These are phyloP conservation scores for Formica selysi DNA, from an alignment of 1,140 invertebrate species.

Conservation along the genomic window DNA sequence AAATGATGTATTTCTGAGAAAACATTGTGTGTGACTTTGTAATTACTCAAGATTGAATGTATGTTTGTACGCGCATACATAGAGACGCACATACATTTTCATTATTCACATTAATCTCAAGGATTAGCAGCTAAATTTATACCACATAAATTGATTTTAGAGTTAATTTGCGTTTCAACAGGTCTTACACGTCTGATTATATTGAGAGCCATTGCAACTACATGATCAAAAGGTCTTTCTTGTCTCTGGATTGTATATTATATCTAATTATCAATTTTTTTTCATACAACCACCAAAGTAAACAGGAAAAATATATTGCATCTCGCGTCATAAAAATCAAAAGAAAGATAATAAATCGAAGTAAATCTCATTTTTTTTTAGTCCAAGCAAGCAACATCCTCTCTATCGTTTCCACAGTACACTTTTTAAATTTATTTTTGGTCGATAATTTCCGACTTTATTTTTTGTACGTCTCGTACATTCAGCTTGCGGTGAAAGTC, in stretches of 20 bases:
- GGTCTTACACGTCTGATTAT: background rate
- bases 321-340: background rate
- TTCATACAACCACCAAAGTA: background rate
- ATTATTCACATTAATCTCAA: background rate
- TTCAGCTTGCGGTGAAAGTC: conserved; percentile 18
- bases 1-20: background rate
- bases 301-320: background rate
- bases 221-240: background rate
- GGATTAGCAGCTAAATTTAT: background rate
- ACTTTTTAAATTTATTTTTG: background rate
- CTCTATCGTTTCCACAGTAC: too few relatives aligned
- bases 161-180: background rate
- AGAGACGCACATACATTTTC: background rate
- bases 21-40: background rate
- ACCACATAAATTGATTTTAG: background rate
- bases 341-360: background rate
- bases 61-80: background rate
- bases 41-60: background rate
- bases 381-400: background rate
- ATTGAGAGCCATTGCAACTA: background rate
- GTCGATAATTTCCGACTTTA: background rate
- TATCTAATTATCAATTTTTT: background rate
- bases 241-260: background rate
- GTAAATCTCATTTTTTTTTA: conserved; percentile 9
- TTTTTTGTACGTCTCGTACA: background rate